Evolutionary conservation across 2,888 invertebrate genomes (phyloP).

Genomic region (Lampropteryx suffumata): DNA sequence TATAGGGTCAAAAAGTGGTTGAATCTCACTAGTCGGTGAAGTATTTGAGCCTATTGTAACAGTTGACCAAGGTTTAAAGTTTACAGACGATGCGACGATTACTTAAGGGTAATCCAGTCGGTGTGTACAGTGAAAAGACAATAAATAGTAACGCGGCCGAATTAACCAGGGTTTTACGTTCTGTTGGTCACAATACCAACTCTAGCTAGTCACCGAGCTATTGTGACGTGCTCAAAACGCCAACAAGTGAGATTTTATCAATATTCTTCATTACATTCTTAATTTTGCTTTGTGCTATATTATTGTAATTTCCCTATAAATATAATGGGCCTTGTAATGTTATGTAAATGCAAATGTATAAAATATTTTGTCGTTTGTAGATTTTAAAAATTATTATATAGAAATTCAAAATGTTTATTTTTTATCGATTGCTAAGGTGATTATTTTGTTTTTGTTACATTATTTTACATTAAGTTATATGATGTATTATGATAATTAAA

Average conservation of each 20-base stretch:
- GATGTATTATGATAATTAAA: slow-evolving; percentile 64
- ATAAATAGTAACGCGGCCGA: no score
- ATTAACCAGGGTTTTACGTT: no score
- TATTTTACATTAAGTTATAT: slow-evolving; percentile 69
- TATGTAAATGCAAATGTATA: slow-evolving; percentile 75
- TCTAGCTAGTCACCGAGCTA: no score
- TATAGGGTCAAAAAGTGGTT: slow-evolving; percentile 3
- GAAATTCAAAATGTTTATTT: slow-evolving; percentile 65
- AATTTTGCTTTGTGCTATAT: slow-evolving; percentile 23
- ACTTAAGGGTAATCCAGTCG: no score
- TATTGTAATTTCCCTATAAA: slow-evolving; percentile 23
- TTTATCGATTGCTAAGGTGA: slow-evolving; percentile 64
- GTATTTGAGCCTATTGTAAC: no score
- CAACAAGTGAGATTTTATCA: slow-evolving; percentile 1
- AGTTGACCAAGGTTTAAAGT: no score
- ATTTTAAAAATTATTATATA: slow-evolving; percentile 56
- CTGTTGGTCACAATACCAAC: no score
- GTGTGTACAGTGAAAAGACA: no score
- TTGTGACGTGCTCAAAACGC: not conserved
- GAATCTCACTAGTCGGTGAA: not conserved
- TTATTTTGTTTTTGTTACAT: slow-evolving; percentile 66
- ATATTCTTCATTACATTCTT: not conserved
- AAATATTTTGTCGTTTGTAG: slow-evolving; percentile 57
- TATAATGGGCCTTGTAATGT: slow-evolving; percentile 66
- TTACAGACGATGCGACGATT: no score